Evolutionary conservation across 2,888 invertebrate species (phyloP), one percentile per base, ranked within the genome.

Genomic region (Cataglyphis albicans): DNA sequence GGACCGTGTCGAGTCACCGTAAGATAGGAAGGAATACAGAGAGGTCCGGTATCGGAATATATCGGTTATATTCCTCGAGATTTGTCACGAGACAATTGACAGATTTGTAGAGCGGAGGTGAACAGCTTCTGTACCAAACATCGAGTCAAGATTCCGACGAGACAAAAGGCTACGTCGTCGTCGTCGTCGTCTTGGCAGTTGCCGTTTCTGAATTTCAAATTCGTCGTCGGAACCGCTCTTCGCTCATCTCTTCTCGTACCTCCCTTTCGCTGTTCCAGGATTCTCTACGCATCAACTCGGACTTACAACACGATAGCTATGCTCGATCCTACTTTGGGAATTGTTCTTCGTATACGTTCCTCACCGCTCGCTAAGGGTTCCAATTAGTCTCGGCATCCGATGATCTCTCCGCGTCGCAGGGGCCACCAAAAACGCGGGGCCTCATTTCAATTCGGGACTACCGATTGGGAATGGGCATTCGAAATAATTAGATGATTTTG

Each of bases 401-500:
- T 93, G 92, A 92, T 92, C 91, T 92, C 91, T 89, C 90, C 88
- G 87, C 90, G 90, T 82, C 74, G 81, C 25, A 52, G 48, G 76
- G 89, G 87, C 92, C 91, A 90, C 92, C 92, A 92, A 93, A 93
- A 93, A 92, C 92, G 91, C 90, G 87, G 82, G 87, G 38, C n/a
- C 91, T 91, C 91, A 93, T 92, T 93, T 93, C 92, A 93, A 93
- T 93, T 92, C 93, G 32, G 29, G 32, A 18, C 70, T 44, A 59
- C 73, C 92, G 93, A 94, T 93, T 92, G 93, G 89, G 93, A 93
- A 93, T 91, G 93, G 57, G 86, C 94, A 94, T 94, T 94, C 92
- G 92, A 94, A 94, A 94, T 94, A 94, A 94, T 94, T 94, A 94
- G 94, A 94, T 93, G 94, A 94, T 94, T 92, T 90, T 88, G 89